Percentiles rank a stretch among this genome's conserved stretches.
Evolutionary conservation across 2,888 invertebrate species (phyloP).

Genomic region (Epistrophella euchroma): DNA sequence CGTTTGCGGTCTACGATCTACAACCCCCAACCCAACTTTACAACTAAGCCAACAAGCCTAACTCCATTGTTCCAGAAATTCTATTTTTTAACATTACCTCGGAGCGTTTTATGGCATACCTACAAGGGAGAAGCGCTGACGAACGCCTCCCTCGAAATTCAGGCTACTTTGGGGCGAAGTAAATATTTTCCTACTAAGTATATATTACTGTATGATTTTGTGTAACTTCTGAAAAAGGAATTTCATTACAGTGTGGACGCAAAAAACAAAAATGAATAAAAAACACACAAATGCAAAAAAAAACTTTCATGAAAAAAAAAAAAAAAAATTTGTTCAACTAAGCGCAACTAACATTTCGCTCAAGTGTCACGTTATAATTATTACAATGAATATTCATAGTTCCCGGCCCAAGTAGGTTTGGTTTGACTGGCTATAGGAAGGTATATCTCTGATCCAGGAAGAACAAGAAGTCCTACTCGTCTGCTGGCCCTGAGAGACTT

Average conservation of each 20-base stretch:
- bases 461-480: conserved; percentile 54
- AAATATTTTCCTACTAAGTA: conserved; percentile 57
- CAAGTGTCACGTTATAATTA: conserved; percentile 75
- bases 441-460: conserved; percentile 39
- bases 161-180: conserved; percentile 58
- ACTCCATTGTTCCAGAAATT: conserved; percentile 69
- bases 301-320: not conserved
- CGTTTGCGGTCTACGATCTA: conserved; percentile 66
- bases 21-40: conserved; percentile 32
- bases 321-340: conserved; percentile 33
- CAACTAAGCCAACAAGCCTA: conserved; percentile 53
- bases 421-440: conserved; percentile 22
- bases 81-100: conserved; percentile 57
- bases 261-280: not conserved
- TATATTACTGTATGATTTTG: conserved; percentile 44
- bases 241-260: conserved; percentile 36
- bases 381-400: conserved; percentile 73
- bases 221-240: conserved; percentile 46
- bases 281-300: conserved; percentile 3
- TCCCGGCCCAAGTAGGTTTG: conserved; percentile 24
- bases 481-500: conserved; percentile 75
- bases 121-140: conserved; percentile 1
- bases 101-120: conserved; percentile 39
- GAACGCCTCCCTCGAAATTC: conserved; percentile 26
- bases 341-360: conserved; percentile 63